These are phyloP conservation scores for Lycaon pictus DNA, from an alignment of 2,113 vertebrate species.

Conservation along the genomic window DNA sequence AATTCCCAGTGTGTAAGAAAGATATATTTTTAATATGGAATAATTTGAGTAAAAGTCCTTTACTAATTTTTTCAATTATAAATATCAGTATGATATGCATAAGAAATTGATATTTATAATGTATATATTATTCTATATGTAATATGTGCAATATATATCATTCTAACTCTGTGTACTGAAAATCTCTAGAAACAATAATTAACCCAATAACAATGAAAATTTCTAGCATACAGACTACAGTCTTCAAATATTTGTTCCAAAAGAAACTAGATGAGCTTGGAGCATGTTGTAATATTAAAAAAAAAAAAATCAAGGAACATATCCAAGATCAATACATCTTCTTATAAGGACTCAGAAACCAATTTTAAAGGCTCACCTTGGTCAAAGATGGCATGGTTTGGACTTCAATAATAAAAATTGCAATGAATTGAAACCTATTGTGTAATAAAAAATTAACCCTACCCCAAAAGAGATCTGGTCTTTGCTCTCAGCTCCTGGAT, in stretches of 20 bases:
- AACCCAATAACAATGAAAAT: not conserved
- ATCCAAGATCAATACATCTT: not conserved
- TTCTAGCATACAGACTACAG: not conserved
- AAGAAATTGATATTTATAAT: not conserved
- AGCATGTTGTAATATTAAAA: not conserved
- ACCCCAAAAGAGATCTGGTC: not conserved
- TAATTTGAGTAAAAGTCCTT: not conserved
- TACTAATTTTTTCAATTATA: not conserved
- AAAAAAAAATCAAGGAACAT: not conserved
- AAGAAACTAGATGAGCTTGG: not conserved
- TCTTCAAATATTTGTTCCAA: not conserved
- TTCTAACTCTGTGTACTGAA: not conserved
- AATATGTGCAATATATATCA: not conserved
- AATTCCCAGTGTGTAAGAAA: not conserved
- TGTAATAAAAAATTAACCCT: not conserved
- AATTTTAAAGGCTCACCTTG: not conserved
- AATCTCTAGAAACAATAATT: not conserved
- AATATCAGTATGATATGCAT: not conserved
- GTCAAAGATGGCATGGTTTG: not conserved
- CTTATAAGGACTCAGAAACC: not conserved
- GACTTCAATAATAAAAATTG: not conserved
- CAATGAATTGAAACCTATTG: not conserved
- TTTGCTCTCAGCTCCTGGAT: not conserved
- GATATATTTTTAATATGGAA: not conserved
- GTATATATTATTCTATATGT: not conserved